These are phyloP conservation scores for Matsumyia berberina DNA, from an alignment of 2,888 invertebrate species.

Conservation along the genomic window DNA sequence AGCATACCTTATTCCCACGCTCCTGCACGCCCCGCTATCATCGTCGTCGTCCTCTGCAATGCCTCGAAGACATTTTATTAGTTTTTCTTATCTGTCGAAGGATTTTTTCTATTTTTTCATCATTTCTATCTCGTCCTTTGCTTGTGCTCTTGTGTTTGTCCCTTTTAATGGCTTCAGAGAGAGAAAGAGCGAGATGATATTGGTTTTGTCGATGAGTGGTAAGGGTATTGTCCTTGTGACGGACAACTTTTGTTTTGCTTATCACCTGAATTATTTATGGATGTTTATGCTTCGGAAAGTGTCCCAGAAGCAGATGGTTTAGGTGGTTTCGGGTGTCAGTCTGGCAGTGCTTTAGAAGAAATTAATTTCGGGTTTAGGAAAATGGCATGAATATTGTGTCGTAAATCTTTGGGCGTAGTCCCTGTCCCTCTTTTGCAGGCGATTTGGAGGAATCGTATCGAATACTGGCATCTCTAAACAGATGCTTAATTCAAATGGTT, in stretches of 20 bases:
- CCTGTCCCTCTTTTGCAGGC: too few species aligned
- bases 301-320: slow-evolving; percentile 38
- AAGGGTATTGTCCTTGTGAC: slow-evolving; percentile 4
- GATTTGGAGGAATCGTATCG: too few species aligned
- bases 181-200: slow-evolving; percentile 3
- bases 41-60: slow-evolving; percentile 7
- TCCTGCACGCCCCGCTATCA: too few species aligned
- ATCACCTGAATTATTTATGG: slow-evolving; percentile 65
- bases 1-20: slow-evolving; percentile 1
- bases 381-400: not conserved
- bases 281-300: slow-evolving; percentile 46
- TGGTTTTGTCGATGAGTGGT: slow-evolving; percentile 24
- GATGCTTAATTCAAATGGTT: too few species aligned
- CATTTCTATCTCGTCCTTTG: not conserved
- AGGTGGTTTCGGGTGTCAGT: slow-evolving; percentile 4
- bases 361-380: not conserved
- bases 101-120: slow-evolving; percentile 23
- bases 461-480: too few species aligned
- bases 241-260: slow-evolving; percentile 30
- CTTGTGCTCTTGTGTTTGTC: too few species aligned
- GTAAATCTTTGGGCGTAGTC: not conserved
- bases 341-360: not conserved
- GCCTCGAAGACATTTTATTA: slow-evolving; percentile 59
- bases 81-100: slow-evolving; percentile 45
- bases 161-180: slow-evolving; percentile 1